Base-by-base conservation (phyloP, 2,113 vertebrate genomes). In the Apteryx mantelli region DNA sequence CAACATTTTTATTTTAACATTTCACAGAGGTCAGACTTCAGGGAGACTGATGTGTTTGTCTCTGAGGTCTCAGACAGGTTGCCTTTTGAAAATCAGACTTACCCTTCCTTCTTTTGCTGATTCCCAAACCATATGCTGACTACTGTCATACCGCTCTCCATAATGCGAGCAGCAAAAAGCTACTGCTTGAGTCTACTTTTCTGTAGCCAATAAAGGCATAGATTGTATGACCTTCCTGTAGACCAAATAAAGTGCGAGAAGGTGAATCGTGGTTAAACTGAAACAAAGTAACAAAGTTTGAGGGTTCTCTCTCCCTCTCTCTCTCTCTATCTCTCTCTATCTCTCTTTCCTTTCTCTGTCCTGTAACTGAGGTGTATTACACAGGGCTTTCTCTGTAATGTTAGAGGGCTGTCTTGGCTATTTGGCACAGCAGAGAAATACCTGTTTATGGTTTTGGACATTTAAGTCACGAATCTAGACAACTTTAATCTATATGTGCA, bases 41-140 rank as follows among this genome's bases (percentile, higher is more conserved):
- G 63, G 73, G 56, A 82, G 87, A 93, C 48, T 53, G 75, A n/a
- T 56, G 42, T 82, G 28, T 89, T 65, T 82, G 61, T 74, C 77
- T 86, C 86, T 79, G 69, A 95, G 65, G 73, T 75, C 66, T 91
- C 66, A 89, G 74, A 81, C n/a, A 94, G 38, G 85, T 5, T 82
- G 74, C 15, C 28, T 89, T 93, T 82, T 93, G 89, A 95, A 96
- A 94, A 94, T 77, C 61, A 91, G 19, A 38, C 53, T 73, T 73
- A 73, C 58, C 13, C 44, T 93, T 91, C 26, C 34, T 79, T 60
- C 69, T 77, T 78, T 79, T 89, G 46, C 77, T 76, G 66, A 91
- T 82, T 93, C 48, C 84, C 46, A 11, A 75, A 36, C 61, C 48
- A 44, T 82, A 68, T 21, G 78, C 48, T 58, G 24, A 58, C 48